Percentiles rank a stretch among this genome's conserved stretches.
These are phyloP conservation scores for Lysiphlebus fabarum DNA, from an alignment of 1,140 invertebrate genomes.

Conservation along the genomic window DNA sequence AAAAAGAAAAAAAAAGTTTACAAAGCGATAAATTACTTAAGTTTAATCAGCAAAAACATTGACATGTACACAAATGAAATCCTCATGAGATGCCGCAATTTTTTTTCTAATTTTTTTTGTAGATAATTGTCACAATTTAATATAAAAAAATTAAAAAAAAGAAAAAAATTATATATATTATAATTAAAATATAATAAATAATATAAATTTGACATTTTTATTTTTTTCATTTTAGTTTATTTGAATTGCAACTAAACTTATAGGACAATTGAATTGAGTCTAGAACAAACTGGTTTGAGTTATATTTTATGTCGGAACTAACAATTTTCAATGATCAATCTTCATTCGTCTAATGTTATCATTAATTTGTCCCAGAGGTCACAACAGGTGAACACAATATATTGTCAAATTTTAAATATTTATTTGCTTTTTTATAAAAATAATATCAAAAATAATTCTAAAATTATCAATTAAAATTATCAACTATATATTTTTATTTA, in stretches of 20 bases:
- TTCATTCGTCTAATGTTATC: conserved; percentile 15
- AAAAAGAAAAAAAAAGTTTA: conserved; percentile 20
- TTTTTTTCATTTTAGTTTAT: no score
- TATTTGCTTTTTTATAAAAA: background rate
- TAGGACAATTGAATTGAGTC: conserved; percentile 13
- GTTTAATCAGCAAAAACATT: conserved; percentile 26
- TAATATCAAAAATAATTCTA: background rate
- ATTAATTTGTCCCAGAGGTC: conserved; percentile 20
- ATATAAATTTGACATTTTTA: no score
- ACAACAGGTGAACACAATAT: background rate
- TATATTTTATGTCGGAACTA: conserved; percentile 5
- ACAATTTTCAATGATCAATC: conserved; percentile 21
- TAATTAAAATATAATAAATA: no score
- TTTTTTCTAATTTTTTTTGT: background rate
- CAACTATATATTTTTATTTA: no score
- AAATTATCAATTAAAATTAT: no score
- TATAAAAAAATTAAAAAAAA: no score
- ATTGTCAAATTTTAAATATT: no score
- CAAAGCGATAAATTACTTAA: conserved; percentile 31
- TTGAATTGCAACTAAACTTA: no score
- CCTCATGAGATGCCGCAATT: conserved; percentile 8
- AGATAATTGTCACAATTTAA: conserved; percentile 3
- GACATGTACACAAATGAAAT: conserved; percentile 19
- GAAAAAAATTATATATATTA: no score
- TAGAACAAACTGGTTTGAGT: conserved; percentile 20